phyloP scores from a whole-genome alignment of 2,888 invertebrate genomes.

The Oscheius onirici region DNA sequence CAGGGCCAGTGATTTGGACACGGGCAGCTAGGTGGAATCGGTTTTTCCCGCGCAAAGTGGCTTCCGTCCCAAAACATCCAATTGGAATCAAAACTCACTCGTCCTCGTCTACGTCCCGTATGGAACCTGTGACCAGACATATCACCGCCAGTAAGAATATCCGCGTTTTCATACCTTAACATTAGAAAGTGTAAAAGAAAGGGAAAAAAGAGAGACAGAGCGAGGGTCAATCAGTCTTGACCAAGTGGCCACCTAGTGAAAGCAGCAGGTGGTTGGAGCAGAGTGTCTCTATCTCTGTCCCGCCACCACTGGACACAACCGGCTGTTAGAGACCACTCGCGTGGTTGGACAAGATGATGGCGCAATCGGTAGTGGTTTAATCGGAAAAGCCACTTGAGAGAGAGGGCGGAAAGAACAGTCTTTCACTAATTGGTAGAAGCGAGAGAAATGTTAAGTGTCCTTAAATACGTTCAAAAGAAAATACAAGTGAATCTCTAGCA shows the following conservation, averaged over 20 bases:
- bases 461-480: too few species aligned
- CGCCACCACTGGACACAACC: constrained; percentile 14
- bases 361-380: background rate
- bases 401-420: too few species aligned
- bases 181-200: constrained; percentile 4
- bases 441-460: too few species aligned
- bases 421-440: too few species aligned
- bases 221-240: constrained; percentile 6
- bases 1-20: too few species aligned
- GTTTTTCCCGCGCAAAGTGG: too few species aligned
- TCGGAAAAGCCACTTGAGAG: background rate
- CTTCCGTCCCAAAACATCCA: too few species aligned
- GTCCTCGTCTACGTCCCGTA: constrained; percentile 31
- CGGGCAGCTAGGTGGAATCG: too few species aligned
- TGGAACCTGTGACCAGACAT: background rate
- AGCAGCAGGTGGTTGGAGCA: constrained; percentile 9
- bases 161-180: constrained; percentile 17
- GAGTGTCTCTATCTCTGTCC: constrained; percentile 2
- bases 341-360: constrained; percentile 26
- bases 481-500: too few species aligned
- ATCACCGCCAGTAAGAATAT: background rate
- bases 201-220: constrained; percentile 17
- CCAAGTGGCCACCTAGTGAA: constrained; percentile 22
- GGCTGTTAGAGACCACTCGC: background rate
- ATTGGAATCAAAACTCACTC: constrained; percentile 30